Conservation (phyloP, 2,113 vertebrate species). For the Zapornia atra region DNA sequence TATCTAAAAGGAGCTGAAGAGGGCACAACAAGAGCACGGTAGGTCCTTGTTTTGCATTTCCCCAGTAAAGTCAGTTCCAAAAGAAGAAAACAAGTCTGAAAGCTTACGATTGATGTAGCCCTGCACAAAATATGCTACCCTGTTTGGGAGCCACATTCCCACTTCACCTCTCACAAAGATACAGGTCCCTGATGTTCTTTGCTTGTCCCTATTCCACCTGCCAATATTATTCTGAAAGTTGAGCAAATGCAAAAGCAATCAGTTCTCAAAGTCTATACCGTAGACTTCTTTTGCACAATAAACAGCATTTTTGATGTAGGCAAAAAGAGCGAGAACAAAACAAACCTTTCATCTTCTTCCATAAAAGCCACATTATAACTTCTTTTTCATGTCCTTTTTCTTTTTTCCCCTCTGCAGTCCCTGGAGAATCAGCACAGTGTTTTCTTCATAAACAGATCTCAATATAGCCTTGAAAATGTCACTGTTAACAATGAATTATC, state of each 20-base stretch:
- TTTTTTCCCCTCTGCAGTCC: constrained; percentile 23
- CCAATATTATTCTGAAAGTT: background rate
- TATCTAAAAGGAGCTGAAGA: background rate
- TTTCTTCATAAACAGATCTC: constrained; percentile 61
- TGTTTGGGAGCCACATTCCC: background rate
- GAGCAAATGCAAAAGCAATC: constrained; percentile 31
- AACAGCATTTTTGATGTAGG: constrained; percentile 64
- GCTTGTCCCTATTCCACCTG: background rate
- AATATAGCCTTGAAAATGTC: constrained; percentile 48
- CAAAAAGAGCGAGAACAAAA: constrained; percentile 57
- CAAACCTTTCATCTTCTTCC: constrained; percentile 62
- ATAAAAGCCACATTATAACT: constrained; percentile 43
- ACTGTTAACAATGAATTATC: constrained; percentile 27
- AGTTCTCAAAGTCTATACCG: background rate
- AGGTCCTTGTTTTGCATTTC: background rate
- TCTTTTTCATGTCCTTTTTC: constrained; percentile 35
- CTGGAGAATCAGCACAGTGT: background rate
- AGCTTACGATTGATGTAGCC: background rate
- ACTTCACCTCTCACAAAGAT: background rate
- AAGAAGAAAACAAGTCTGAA: background rate
- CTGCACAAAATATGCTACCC: background rate
- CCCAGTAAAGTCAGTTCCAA: background rate
- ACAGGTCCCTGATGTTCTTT: background rate
- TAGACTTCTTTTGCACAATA: constrained; percentile 36
- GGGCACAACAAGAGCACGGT: background rate